Conservation (phyloP, 2,113 vertebrate genomes). For the Prunella himalayana region DNA sequence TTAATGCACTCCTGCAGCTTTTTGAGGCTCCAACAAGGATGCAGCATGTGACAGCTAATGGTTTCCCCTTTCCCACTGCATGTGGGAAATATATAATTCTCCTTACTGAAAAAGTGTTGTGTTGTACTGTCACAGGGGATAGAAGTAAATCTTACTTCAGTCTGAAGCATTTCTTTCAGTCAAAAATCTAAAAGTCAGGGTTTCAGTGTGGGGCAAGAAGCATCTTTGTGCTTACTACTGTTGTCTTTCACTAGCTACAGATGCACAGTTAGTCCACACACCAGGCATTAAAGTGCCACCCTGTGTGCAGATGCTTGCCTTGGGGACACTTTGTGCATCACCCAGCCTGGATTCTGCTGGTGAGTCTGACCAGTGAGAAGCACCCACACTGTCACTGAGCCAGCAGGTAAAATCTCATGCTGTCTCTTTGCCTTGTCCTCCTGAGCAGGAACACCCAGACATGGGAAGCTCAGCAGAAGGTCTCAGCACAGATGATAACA, state of each 20-base stretch:
- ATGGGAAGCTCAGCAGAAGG: background rate
- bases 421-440: background rate
- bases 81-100: background rate
- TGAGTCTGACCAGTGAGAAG: background rate
- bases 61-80: background rate
- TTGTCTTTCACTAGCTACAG: background rate
- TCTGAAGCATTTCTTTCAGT: background rate
- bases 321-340: background rate
- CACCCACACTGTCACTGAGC: fast-evolving
- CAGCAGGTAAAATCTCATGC: background rate
- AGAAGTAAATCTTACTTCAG: background rate
- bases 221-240: background rate
- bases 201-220: background rate
- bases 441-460: background rate
- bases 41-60: background rate
- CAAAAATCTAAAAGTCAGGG: background rate
- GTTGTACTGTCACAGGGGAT: background rate
- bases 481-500: background rate
- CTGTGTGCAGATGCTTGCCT: background rate
- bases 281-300: background rate
- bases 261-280: background rate
- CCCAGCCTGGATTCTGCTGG: background rate
- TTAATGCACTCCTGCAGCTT: background rate
- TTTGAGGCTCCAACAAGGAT: background rate
- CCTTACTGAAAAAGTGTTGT: background rate